Base-by-base conservation (phyloP, 2,797 vertebrate genomes). In the Megaceryle alcyon region DNA sequence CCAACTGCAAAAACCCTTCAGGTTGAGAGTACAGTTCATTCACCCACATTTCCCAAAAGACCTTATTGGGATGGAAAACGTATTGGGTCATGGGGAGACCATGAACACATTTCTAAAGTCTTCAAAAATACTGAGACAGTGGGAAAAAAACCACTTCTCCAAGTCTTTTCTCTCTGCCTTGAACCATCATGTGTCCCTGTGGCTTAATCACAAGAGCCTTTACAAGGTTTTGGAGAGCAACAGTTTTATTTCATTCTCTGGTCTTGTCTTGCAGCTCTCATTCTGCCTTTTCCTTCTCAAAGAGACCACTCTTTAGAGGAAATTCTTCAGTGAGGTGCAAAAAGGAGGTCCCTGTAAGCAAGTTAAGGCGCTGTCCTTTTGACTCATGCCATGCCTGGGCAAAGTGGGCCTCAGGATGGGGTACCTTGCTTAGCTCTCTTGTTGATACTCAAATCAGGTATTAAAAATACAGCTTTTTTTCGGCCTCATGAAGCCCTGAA, bases 71-170 rank as follows among this genome's bases (percentile, higher is more conserved):
- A n/a, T 72, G 46, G 54, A 75, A 69, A 56, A 56, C 9, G 29
- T 48, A 22, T 2, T 35, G 5, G 6, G 9, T 43, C 31, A 25
- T 16, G 44, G 28, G 9, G 0, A 4, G 23, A 49, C 9, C 19
- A 43, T 16, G 17, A 65, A n/a, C 78, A 43, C 14, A 12, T 17
- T 60, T 43, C 35, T 26, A 41, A 66, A 64, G 44, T 53, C 22
- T 44, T 44, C 26, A 59, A 23, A 72, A 79, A 46, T 65, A 51
- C 14, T 53, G 51, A 51, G 6, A 19, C 17, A 31, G 20, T 16
- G 12, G 14, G 19, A 13, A 49, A 73, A 56, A 72, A 60, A 7
- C 4, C 10, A 6, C 9, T 25, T 29, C 28, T 23, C 54, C 43
- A 63, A 6, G 17, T 43, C 12, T 64, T 43, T 48, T 66, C 39